Conservation (phyloP, 2,113 vertebrate species). For the Hippotragus niger region DNA sequence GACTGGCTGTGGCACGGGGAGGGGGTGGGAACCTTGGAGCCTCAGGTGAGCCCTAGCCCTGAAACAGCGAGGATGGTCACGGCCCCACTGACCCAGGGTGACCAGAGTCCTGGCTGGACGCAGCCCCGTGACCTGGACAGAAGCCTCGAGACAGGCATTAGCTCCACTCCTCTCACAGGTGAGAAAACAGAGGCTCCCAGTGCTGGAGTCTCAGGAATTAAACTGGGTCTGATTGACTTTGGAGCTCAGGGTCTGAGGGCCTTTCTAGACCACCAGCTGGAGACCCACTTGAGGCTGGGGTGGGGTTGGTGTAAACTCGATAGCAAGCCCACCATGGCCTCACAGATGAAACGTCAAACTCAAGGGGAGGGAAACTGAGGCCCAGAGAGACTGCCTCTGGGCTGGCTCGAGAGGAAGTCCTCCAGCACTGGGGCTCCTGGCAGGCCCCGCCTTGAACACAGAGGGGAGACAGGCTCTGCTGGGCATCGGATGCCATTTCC, state of each 20-base stretch:
- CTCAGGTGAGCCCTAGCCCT: neutral
- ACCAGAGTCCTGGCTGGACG: rapidly evolving
- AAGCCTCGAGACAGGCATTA: rapidly evolving
- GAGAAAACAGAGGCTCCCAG: neutral
- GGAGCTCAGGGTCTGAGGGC: neutral
- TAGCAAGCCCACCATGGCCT: rapidly evolving
- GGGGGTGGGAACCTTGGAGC: neutral
- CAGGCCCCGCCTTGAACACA: neutral
- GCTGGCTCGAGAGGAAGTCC: neutral
- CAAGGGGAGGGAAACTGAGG: neutral
- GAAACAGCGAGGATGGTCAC: rapidly evolving
- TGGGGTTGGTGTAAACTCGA: neutral
- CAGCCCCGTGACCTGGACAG: neutral
- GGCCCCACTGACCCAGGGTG: neutral
- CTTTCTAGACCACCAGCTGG: neutral
- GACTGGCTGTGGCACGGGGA: neutral
- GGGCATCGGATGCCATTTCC: neutral
- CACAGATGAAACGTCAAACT: too few relatives aligned
- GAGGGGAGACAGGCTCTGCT: too few relatives aligned
- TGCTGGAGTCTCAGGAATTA: neutral
- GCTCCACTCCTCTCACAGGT: neutral
- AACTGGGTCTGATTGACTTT: neutral
- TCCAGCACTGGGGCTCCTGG: neutral
- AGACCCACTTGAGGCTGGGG: neutral
- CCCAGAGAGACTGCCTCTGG: neutral